phyloP scores from a whole-genome alignment of 2,888 invertebrate species.

The Polyommatus icarus region DNA sequence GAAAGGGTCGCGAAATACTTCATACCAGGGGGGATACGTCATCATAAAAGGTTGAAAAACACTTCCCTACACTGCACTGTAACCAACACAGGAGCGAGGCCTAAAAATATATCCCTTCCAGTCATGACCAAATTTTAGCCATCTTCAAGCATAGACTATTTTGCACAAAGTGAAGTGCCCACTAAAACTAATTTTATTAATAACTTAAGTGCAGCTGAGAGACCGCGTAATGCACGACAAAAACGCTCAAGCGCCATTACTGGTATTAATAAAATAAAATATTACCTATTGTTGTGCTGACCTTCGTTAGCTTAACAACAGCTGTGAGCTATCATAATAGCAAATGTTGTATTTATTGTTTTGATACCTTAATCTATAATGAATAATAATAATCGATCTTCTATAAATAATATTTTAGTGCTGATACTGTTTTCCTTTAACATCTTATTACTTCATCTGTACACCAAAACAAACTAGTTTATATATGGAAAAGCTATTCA shows the following conservation, averaged over 20 bases:
- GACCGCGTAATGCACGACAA: slow-evolving; percentile 25
- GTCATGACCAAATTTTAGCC: too few relatives aligned
- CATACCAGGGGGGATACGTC: too few relatives aligned
- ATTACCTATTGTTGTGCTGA: slow-evolving; percentile 44
- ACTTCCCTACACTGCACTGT: too few relatives aligned
- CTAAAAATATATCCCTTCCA: too few relatives aligned
- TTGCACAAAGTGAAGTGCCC: not conserved
- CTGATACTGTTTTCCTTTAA: too few relatives aligned
- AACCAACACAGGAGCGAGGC: too few relatives aligned
- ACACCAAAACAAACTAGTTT: not conserved
- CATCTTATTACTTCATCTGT: too few relatives aligned
- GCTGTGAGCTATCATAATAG: slow-evolving; percentile 1
- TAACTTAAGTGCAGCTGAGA: not conserved
- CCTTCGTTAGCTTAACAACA: slow-evolving; percentile 38
- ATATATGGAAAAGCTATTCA: not conserved
- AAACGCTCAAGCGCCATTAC: slow-evolving; percentile 36
- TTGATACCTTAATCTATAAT: not conserved
- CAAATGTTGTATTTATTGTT: slow-evolving; percentile 3
- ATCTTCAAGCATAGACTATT: too few relatives aligned
- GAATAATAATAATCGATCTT: not conserved
- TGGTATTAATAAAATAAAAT: slow-evolving; percentile 44
- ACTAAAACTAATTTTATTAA: not conserved
- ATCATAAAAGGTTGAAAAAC: too few relatives aligned
- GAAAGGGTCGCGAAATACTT: too few relatives aligned
- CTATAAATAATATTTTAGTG: not conserved